Percentiles rank a stretch among this genome's conserved stretches.
These are phyloP conservation scores for Rafetus swinhoei DNA, from an alignment of 2,113 vertebrate genomes.

Conservation along the genomic window DNA sequence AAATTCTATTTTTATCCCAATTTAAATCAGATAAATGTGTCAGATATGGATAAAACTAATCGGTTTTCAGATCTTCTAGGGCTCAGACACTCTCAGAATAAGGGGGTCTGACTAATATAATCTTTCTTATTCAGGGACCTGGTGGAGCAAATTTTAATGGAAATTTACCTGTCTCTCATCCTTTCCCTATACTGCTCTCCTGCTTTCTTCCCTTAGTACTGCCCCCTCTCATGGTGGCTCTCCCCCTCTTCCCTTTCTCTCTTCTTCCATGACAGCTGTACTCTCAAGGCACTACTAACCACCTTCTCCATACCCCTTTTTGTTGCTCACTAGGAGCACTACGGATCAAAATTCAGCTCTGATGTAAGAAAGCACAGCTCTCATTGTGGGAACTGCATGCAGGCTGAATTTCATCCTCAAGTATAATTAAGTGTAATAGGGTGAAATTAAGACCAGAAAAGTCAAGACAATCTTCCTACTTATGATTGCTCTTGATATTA, in stretches of 20 bases:
- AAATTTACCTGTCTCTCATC: neutral
- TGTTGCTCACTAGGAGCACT: neutral
- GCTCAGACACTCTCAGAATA: neutral
- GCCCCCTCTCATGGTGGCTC: neutral
- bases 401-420: neutral
- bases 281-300: neutral
- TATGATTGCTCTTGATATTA: neutral
- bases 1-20: neutral
- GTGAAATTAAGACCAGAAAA: neutral
- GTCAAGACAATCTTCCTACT: neutral
- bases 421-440: neutral
- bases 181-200: neutral
- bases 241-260: neutral
- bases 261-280: neutral
- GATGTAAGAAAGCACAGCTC: neutral
- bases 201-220: neutral
- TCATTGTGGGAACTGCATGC: neutral
- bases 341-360: neutral
- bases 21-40: neutral
- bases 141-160: neutral
- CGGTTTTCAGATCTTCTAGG: neutral
- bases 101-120: neutral
- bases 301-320: neutral
- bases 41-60: neutral
- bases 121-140: neutral